phyloP scores from a whole-genome alignment of 2,797 vertebrate species.

The Huso huso region DNA sequence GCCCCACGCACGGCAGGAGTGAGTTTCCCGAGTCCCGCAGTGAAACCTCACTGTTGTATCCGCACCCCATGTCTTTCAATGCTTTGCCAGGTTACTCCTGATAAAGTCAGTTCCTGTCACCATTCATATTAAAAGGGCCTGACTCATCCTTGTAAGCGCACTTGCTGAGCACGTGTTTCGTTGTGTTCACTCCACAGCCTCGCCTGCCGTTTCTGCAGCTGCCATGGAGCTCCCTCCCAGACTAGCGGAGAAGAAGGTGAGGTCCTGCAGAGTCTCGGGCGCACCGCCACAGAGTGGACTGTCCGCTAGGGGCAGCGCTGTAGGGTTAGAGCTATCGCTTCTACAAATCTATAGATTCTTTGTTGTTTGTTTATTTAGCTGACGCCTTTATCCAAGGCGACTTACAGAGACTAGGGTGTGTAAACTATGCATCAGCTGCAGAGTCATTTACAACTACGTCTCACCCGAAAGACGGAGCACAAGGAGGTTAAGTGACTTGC shows the following conservation, averaged over 20 bases:
- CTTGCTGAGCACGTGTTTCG: neutral
- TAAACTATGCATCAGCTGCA: too few relatives aligned
- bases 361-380: too few relatives aligned
- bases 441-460: too few relatives aligned
- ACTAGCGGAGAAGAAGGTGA: conserved; percentile 84
- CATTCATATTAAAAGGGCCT: neutral
- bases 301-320: too few relatives aligned
- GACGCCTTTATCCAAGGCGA: too few relatives aligned
- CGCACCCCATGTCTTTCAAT: neutral
- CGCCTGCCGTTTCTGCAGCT: conserved; percentile 37
- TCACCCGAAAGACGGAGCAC: too few relatives aligned
- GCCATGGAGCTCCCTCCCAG: conserved; percentile 56
- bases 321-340: too few relatives aligned
- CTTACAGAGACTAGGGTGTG: too few relatives aligned
- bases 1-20: conserved; percentile 35
- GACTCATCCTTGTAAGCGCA: neutral
- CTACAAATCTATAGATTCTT: too few relatives aligned
- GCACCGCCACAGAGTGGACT: neutral
- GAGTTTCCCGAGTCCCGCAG: conserved; percentile 6
- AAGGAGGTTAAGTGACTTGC: too few relatives aligned
- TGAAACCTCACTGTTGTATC: conserved; percentile 15
- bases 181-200: conserved; percentile 38
- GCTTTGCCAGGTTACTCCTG: neutral
- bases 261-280: neutral
- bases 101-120: neutral